Evolutionary conservation across 2,888 invertebrate genomes (phyloP).

Genomic region (Scelioninae gen. 2): DNA sequence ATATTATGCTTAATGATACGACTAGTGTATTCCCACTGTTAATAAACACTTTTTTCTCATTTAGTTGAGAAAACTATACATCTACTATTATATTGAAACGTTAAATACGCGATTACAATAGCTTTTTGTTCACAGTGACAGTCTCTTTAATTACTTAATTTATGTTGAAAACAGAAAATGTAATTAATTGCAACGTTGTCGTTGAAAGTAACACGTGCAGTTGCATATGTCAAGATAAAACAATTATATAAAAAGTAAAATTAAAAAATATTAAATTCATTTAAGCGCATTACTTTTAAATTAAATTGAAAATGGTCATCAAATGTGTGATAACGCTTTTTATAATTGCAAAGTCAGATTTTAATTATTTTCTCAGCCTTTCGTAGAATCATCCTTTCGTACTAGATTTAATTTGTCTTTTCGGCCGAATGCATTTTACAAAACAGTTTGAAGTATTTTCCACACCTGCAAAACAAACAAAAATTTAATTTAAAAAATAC

Average conservation of each 20-base stretch:
- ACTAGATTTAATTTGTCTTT: constrained; percentile 32
- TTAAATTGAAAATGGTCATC: not conserved
- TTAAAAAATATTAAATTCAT: not conserved
- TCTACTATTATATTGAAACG: constrained; percentile 51
- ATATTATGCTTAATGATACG: constrained; percentile 21
- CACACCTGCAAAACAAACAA: constrained; percentile 15
- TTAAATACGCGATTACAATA: constrained; percentile 56
- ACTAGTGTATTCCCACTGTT: constrained; percentile 47
- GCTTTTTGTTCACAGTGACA: constrained; percentile 45
- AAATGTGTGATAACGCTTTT: constrained; percentile 5
- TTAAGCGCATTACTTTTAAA: not conserved
- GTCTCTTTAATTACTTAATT: constrained; percentile 52
- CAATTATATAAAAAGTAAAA: constrained; percentile 2
- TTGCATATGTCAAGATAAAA: constrained; percentile 13
- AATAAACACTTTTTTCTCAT: constrained; percentile 37
- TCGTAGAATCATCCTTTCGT: constrained; percentile 35
- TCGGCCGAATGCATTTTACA: constrained; percentile 51
- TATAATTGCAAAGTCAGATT: constrained; percentile 25
- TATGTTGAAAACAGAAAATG: constrained; percentile 42
- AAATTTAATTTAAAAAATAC: not conserved
- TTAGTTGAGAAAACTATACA: constrained; percentile 47
- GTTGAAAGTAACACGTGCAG: constrained; percentile 30
- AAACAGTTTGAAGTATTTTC: constrained; percentile 31
- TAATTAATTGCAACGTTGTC: constrained; percentile 42
- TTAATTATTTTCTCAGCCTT: constrained; percentile 4